These are phyloP conservation scores for Notarius quadriscutis DNA, from an alignment of 2,113 vertebrate species.

Conservation along the genomic window DNA sequence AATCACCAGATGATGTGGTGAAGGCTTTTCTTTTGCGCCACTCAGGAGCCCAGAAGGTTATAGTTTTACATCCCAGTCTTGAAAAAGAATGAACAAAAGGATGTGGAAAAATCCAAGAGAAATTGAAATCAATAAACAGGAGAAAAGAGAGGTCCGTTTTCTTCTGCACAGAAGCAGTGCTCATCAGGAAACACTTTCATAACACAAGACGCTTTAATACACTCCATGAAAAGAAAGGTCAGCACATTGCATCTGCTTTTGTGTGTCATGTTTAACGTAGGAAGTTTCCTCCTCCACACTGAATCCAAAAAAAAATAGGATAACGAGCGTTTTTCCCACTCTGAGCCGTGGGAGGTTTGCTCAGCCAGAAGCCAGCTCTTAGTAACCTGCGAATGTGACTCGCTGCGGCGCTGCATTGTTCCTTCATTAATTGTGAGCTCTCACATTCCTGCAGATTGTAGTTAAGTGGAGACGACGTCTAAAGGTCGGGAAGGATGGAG, in stretches of 20 bases:
- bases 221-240: neutral
- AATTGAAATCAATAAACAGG: neutral
- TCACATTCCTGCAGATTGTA: constrained; percentile 18
- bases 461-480: constrained; percentile 13
- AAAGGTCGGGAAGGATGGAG: neutral
- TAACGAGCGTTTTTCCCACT: neutral
- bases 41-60: too few relatives aligned
- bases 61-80: too few relatives aligned
- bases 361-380: neutral
- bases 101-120: neutral
- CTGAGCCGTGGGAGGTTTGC: constrained; percentile 2
- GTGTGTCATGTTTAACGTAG: constrained; percentile 9
- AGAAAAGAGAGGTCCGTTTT: neutral
- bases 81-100: neutral
- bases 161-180: neutral
- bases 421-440: constrained; percentile 27
- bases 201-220: neutral
- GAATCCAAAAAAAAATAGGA: neutral
- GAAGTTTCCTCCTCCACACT: constrained; percentile 8
- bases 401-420: neutral
- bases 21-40: too few relatives aligned
- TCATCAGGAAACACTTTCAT: neutral
- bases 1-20: too few relatives aligned
- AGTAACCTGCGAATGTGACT: neutral
- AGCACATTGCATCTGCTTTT: neutral